These are phyloP conservation scores for Zaprionus obscuricornis DNA, from an alignment of 2,888 invertebrate genomes.

Conservation along the genomic window DNA sequence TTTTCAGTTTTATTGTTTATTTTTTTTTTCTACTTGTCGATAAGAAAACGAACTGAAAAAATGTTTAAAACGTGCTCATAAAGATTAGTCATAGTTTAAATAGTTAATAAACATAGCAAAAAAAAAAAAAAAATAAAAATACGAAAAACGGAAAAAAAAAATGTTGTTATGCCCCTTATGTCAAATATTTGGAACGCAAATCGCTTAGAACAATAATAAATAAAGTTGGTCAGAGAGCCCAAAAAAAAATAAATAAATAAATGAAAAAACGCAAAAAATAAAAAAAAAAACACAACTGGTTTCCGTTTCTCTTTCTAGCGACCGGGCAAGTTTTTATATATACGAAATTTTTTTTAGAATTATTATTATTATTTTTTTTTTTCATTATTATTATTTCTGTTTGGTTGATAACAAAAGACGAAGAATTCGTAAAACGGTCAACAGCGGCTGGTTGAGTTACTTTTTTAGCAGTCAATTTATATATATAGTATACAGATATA, in stretches of 20 bases:
- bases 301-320: constrained; percentile 58
- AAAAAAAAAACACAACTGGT: constrained; percentile 44
- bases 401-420: constrained; percentile 49
- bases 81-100: constrained; percentile 71
- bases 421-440: constrained; percentile 35
- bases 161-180: no score
- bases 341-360: no score
- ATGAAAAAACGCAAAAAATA: no score
- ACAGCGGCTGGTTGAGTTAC: constrained; percentile 38
- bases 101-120: constrained; percentile 37
- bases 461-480: constrained; percentile 36
- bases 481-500: constrained; percentile 7
- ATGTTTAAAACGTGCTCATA: constrained; percentile 33
- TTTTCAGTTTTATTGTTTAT: no score
- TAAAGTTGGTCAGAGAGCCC: constrained; percentile 49
- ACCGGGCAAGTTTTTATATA: constrained; percentile 24
- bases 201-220: constrained; percentile 51
- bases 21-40: no score
- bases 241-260: constrained; percentile 25
- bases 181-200: constrained; percentile 55
- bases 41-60: constrained; percentile 23
- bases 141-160: no score
- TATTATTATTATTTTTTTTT: neutral
- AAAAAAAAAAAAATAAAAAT: no score
- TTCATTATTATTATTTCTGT: constrained; percentile 19